These are phyloP conservation scores for Epizoanthus ramosus DNA, from an alignment of 92 coral and sea anemone species.

Conservation along the genomic window DNA sequence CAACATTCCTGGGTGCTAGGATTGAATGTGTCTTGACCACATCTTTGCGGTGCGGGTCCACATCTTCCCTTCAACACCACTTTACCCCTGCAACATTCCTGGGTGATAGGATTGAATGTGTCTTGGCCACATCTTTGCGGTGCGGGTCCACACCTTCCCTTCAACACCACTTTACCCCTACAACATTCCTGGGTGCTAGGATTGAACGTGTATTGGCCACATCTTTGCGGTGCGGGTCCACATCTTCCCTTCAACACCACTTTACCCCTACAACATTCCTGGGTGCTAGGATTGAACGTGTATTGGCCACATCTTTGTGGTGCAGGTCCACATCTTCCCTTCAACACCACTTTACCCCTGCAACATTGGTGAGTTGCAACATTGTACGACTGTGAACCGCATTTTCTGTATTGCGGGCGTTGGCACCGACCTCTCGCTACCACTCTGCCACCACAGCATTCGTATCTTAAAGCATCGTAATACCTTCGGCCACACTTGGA, in stretches of 20 bases:
- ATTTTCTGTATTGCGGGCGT: background rate
- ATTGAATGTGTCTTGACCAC: background rate
- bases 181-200: background rate
- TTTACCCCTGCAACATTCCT: conserved; percentile 16
- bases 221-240: background rate
- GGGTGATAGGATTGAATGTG: background rate
- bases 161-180: background rate
- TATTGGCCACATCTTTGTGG: background rate
- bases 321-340: background rate
- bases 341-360: background rate
- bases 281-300: background rate
- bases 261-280: conserved; percentile 10
- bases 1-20: conserved; percentile 20
- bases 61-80: conserved; percentile 12
- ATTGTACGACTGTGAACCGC: conserved; percentile 2
- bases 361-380: background rate
- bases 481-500: conserved; percentile 2
- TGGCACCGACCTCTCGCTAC: background rate
- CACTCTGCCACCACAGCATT: conserved; percentile 14
- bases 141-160: background rate
- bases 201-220: background rate
- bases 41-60: background rate
- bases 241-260: conserved; percentile 2
- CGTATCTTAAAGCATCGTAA: conserved; percentile 7
- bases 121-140: background rate